Conservation (phyloP, 2,888 invertebrate genomes). For the Drosophila acutilabella region DNA sequence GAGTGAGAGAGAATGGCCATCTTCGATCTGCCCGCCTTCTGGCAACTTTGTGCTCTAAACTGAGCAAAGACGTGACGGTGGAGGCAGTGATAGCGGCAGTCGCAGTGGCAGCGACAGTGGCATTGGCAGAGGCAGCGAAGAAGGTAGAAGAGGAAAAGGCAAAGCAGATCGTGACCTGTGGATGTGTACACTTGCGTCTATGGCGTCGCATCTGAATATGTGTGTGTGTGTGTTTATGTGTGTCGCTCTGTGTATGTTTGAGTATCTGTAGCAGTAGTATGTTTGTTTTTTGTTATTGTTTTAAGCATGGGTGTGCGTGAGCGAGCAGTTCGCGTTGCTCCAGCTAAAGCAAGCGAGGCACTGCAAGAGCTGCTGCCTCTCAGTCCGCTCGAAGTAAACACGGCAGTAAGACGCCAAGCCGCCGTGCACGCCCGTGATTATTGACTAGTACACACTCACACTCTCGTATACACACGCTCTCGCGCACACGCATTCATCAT, state of each 20-base stretch:
- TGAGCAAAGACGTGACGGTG: not conserved
- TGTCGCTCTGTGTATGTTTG: conserved; percentile 9
- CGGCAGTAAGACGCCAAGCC: conserved; percentile 56
- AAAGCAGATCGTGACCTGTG: conserved; percentile 61
- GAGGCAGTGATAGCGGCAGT: not conserved
- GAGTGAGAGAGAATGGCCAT: conserved; percentile 51
- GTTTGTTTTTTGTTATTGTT: conserved; percentile 33
- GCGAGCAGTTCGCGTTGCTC: conserved; percentile 57
- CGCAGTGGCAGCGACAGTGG: not conserved
- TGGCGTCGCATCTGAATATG: conserved; percentile 32
- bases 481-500: not conserved
- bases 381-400: conserved; percentile 68
- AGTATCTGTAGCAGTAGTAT: conserved; percentile 40
- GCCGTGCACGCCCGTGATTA: conserved; percentile 41
- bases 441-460: conserved; percentile 37
- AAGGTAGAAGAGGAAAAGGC: conserved; percentile 12
- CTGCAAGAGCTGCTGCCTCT: conserved; percentile 59
- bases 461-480: not conserved
- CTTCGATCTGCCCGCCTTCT: conserved; percentile 71
- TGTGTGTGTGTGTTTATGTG: conserved; percentile 7
- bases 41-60: conserved; percentile 30
- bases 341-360: conserved; percentile 67
- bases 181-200: conserved; percentile 51
- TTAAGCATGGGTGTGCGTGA: conserved; percentile 40
- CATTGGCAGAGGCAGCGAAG: not conserved